Conservation (phyloP, 2,888 invertebrate genomes). For the Tipula helvola region DNA sequence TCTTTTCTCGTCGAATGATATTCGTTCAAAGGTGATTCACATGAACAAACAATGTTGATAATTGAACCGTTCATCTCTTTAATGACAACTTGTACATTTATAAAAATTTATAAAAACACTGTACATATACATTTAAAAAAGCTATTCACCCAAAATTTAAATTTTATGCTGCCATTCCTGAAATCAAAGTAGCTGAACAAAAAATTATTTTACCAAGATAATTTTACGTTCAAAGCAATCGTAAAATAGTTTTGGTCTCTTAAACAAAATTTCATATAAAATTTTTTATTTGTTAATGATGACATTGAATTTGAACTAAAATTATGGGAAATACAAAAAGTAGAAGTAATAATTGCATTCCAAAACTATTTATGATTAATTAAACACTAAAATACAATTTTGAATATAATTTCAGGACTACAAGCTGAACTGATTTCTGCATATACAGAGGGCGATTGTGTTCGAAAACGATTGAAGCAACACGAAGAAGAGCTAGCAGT, state of each 20-base stretch:
- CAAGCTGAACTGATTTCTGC: slow-evolving; percentile 33
- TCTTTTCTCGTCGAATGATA: no score
- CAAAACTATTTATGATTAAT: background rate
- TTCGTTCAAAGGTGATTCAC: no score
- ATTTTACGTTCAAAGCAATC: background rate
- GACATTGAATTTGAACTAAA: background rate
- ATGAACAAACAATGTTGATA: no score
- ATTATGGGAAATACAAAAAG: background rate
- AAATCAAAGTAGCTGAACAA: background rate
- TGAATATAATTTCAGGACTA: slow-evolving; percentile 24
- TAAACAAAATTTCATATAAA: background rate
- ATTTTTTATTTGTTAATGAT: background rate
- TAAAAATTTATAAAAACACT: no score
- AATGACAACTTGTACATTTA: no score
- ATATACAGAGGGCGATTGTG: slow-evolving; percentile 33
- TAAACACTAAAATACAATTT: background rate
- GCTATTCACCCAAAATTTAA: no score
- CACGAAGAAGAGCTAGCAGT: slow-evolving; percentile 32
- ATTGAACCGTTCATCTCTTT: no score
- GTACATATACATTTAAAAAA: no score
- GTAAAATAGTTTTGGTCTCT: background rate
- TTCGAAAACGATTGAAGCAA: slow-evolving; percentile 30
- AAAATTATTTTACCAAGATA: background rate
- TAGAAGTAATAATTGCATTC: background rate
- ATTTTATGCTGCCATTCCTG: background rate